Base-by-base conservation (phyloP, 92 coral and sea anemone genomes). In the Diadumene lineata region DNA sequence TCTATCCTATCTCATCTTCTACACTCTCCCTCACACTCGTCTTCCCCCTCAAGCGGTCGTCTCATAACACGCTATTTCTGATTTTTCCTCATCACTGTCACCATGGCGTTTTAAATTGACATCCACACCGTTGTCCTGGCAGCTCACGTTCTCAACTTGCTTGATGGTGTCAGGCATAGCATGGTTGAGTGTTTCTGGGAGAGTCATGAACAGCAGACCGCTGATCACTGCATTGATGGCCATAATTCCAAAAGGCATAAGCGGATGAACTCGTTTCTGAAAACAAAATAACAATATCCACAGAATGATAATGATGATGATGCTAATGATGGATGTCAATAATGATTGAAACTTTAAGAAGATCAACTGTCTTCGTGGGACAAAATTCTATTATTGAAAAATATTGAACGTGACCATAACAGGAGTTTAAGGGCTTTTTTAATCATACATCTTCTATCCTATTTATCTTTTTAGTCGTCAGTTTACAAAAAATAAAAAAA, bases 241-340 rank as follows among this genome's bases (percentile, higher is more conserved):
- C 93, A 92, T 86, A 32, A 92, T 86, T 27, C 96, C 87, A 53
- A 85, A 92, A n/a, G 97, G 97, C 60, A 92, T 77, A 29, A 92
- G 65, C 21, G 71, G 80, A 68, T 92, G 97, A n/a, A 74, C 76
- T 62, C 68, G 34, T 63, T 75, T 56, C 79, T 75, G 67, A 3
- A 0, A 23, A 58, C 6, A 60, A 4, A 60, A 60, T 6, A 60
- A 60, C 6, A 55, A 11, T 7, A 55, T 11, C 7, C 17, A 44
- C 51, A 17, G n/a, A n/a, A n/a, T n/a, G n/a, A n/a, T 17, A 44
- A 44, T 9, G 51, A 44, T 9, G 51, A 8, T 44, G 51, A 8
- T 44, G 9, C 51, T 44, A n/a, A n/a, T n/a, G n/a, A n/a, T n/a
- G n/a, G n/a, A n/a, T n/a, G n/a, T n/a, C n/a, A n/a, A n/a, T n/a